These are phyloP conservation scores for Bryconaethiops microstoma DNA, from an alignment of 2,797 vertebrate species.

Conservation along the genomic window DNA sequence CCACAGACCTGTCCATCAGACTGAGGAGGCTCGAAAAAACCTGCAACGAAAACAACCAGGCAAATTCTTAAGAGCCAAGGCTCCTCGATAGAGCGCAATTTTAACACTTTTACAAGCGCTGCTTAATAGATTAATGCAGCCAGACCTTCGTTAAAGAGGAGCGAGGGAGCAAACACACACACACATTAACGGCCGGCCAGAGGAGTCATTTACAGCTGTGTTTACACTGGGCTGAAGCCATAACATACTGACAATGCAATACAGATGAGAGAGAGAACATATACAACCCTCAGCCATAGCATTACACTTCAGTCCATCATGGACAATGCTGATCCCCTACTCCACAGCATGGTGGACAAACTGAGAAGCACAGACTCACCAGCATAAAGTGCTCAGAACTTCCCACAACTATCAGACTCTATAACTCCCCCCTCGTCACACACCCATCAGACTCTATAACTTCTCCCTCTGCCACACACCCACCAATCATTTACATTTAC, in stretches of 20 bases:
- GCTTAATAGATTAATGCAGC: conserved; percentile 41
- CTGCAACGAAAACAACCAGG: not conserved
- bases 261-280: conserved; percentile 37
- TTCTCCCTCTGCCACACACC: no score
- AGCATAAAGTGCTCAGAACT: no score
- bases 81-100: conserved; percentile 8
- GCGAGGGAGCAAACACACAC: conserved; percentile 46
- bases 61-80: conserved; percentile 8
- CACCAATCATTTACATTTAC: no score
- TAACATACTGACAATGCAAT: conserved; percentile 50
- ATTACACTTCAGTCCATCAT: no score
- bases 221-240: conserved; percentile 57
- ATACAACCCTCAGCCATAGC: not conserved
- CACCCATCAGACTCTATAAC: no score
- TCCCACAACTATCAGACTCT: no score
- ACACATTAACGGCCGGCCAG: conserved; percentile 57
- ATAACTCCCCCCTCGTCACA: no score
- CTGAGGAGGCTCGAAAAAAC: not conserved
- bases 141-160: conserved; percentile 37
- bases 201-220: conserved; percentile 58
- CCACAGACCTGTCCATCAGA: not conserved
- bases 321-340: no score
- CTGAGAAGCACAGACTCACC: no score
- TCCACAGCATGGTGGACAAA: no score
- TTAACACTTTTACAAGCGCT: conserved; percentile 38